Evolutionary conservation across 2,888 invertebrate genomes (phyloP), one percentile per base, ranked within the genome.

Genomic region (Calephelis perditalis): DNA sequence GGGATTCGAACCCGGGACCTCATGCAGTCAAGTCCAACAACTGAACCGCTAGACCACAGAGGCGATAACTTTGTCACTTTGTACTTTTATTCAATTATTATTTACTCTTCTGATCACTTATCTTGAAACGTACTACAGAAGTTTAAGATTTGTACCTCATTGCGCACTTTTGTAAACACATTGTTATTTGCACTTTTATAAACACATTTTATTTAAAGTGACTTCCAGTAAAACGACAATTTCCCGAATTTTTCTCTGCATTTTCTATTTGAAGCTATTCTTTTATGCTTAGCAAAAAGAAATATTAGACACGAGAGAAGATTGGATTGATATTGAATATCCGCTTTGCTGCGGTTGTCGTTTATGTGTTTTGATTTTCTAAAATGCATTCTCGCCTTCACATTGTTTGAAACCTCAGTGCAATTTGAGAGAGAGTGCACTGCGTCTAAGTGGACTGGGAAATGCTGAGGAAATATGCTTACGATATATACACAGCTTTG

Each of bases 321-420:
- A 62, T 62, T 58, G 62, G 58, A 62, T 56, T 58, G 56, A 55
- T 60, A 62, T 60, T 52, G 59, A 63, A 65, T 63, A 63, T 61
- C 63, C 63, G 63, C 58, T 63, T 60, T 62, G 54, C 49, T 59
- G 66, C 65, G 62, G 64, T 61, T 59, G 60, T 59, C 60, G 56
- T 62, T 47, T 64, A 61, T 65, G 59, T 64, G 61, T 64, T 68
- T 67, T 68, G 66, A 69, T 69, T 68, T 66, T 66, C 61, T 68
- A 60, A 63, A 67, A 66, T 65, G 66, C 62, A 65, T 65, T 65
- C 61, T 57, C 58, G 57, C 61, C 62, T 63, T 60, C 60, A 63
- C 63, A 59, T 64, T 67, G 64, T 68, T 62, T 58, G 60, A 62
- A 47, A 62, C 58, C 45, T 60, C 59, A 57, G 57, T 55, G 62